These are phyloP conservation scores for Coturnix japonica DNA, from an alignment of 2,113 vertebrate genomes.

Conservation along the genomic window DNA sequence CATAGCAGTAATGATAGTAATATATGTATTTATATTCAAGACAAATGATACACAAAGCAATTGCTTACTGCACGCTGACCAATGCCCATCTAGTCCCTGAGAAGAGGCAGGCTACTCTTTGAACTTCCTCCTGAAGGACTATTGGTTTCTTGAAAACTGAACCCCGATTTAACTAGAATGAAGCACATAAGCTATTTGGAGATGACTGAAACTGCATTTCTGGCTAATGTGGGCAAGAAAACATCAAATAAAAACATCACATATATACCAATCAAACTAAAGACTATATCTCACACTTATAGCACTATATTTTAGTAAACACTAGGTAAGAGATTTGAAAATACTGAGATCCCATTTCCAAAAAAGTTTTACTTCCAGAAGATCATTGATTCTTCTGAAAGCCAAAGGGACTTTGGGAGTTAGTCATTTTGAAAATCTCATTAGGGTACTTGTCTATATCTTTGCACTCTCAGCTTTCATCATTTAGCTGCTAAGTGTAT, in stretches of 20 bases:
- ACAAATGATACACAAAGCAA: not conserved
- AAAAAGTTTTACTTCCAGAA: not conserved
- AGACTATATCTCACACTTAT: not conserved
- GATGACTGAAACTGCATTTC: not conserved
- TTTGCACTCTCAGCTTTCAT: constrained; percentile 24
- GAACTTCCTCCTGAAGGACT: not conserved
- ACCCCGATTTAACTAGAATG: not conserved
- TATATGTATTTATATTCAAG: not conserved
- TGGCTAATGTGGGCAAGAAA: not conserved
- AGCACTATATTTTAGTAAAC: not conserved
- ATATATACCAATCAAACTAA: not conserved
- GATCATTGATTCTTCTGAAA: constrained; percentile 30
- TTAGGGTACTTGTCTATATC: constrained; percentile 41
- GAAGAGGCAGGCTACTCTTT: no score
- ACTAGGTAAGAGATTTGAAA: not conserved
- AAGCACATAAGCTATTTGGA: not conserved
- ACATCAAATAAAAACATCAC: not conserved
- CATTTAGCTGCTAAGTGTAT: not conserved
- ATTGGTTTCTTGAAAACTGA: not conserved
- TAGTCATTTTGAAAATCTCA: constrained; percentile 56
- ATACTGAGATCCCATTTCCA: not conserved
- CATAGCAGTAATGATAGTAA: not conserved
- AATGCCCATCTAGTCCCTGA: not conserved
- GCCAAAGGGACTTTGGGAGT: not conserved
- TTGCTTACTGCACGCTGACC: not conserved